Evolutionary conservation across 2,797 vertebrate genomes (phyloP).

Genomic region (Oceanodroma leucorhoa): DNA sequence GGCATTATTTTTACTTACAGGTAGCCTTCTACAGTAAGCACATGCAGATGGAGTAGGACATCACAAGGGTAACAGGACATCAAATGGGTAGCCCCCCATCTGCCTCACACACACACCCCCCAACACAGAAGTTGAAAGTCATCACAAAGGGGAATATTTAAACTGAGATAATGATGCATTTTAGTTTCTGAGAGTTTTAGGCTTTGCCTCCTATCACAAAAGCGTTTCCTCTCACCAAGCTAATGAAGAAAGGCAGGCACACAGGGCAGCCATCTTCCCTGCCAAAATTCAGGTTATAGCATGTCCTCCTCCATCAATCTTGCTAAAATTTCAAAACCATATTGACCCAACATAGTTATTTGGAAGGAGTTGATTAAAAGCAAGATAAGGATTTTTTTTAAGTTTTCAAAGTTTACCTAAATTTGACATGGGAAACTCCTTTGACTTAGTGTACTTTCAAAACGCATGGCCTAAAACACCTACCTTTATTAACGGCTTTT

Average conservation of each 20-base stretch:
- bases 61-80: not conserved
- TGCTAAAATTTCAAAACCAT: not conserved
- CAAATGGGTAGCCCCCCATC: not conserved
- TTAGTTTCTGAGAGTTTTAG: not conserved
- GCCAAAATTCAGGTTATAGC: not conserved
- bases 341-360: not conserved
- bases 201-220: not conserved
- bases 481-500: not conserved
- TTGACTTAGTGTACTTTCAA: not conserved
- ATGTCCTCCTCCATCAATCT: not conserved
- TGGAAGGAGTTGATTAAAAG: not conserved
- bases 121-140: not conserved
- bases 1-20: not conserved
- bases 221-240: not conserved
- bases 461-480: not conserved
- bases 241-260: not conserved
- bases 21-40: not conserved
- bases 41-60: not conserved
- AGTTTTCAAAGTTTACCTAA: not conserved
- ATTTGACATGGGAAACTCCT: not conserved
- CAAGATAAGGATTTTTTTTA: not conserved
- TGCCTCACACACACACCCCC: rapidly evolving
- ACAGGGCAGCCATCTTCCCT: not conserved
- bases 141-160: not conserved
- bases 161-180: not conserved